Conservation (phyloP, 2,888 invertebrate species). For the Drosophila ustulata region DNA sequence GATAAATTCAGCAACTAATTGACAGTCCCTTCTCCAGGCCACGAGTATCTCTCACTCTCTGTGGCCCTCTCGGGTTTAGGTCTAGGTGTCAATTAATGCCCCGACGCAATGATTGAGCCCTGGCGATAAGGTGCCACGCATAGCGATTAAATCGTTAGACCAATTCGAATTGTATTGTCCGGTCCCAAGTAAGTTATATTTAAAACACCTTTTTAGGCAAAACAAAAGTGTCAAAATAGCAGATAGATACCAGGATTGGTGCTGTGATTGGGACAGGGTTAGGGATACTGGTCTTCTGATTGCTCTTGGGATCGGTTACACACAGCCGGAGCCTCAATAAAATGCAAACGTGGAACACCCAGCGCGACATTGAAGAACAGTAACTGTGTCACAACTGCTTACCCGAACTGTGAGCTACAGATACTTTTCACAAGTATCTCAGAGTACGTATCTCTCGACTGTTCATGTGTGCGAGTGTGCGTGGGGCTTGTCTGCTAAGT, state of each 20-base stretch:
- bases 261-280: slow-evolving; percentile 2
- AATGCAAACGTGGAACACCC: slow-evolving; percentile 50
- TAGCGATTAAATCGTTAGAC: slow-evolving; percentile 74
- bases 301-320: slow-evolving; percentile 4
- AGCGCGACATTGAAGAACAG: slow-evolving; percentile 34
- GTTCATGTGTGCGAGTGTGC: not conserved
- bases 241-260: slow-evolving; percentile 48
- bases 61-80: slow-evolving; percentile 27
- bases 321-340: slow-evolving; percentile 32
- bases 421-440: slow-evolving; percentile 53
- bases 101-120: slow-evolving; percentile 61
- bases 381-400: slow-evolving; percentile 32
- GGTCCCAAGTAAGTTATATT: slow-evolving; percentile 65
- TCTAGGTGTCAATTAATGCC: slow-evolving; percentile 77
- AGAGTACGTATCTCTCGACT: slow-evolving; percentile 9
- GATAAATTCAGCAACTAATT: slow-evolving; percentile 79
- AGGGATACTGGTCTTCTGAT: slow-evolving; percentile 2
- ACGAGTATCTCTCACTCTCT: slow-evolving; percentile 24
- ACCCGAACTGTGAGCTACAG: slow-evolving; percentile 39
- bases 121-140: slow-evolving; percentile 61
- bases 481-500: slow-evolving; percentile 64
- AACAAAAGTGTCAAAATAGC: slow-evolving; percentile 80
- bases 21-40: slow-evolving; percentile 67
- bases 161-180: slow-evolving; percentile 45
- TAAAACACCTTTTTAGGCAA: slow-evolving; percentile 78